A percentile compares a stretch with the other conserved stretches of the same genome.
These are phyloP conservation scores for Erpornis zantholeuca DNA, from an alignment of 2,113 vertebrate species.

Conservation along the genomic window DNA sequence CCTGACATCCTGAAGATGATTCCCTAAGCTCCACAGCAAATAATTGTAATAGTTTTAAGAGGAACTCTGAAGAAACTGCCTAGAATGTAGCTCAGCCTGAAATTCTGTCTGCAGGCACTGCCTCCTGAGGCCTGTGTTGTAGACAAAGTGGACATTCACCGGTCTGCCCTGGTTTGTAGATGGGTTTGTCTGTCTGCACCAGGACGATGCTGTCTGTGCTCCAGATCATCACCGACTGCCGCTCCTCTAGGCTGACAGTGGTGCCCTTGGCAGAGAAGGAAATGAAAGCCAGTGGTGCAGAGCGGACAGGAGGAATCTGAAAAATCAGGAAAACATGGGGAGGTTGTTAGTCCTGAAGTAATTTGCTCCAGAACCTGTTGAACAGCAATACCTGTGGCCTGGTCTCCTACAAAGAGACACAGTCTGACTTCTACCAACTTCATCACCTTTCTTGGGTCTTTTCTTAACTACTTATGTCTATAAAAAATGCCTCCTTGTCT, in stretches of 20 bases:
- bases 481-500: background rate
- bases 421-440: background rate
- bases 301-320: background rate
- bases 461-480: background rate
- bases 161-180: conserved; percentile 62
- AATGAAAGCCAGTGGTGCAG: conserved; percentile 38
- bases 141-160: conserved; percentile 3
- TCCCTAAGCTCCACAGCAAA: background rate
- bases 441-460: background rate
- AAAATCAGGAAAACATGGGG: background rate
- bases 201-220: background rate
- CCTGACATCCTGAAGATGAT: background rate
- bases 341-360: background rate
- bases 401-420: background rate
- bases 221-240: conserved; percentile 36
- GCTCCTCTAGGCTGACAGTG: background rate
- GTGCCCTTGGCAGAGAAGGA: conserved; percentile 47
- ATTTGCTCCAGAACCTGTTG: background rate
- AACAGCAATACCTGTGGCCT: background rate
- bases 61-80: background rate
- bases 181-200: conserved; percentile 60
- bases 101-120: background rate
- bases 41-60: background rate
- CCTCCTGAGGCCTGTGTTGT: background rate
- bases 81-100: background rate